Evolutionary conservation across 2,113 vertebrate genomes (phyloP).

Genomic region (Ploceus nigricollis): DNA sequence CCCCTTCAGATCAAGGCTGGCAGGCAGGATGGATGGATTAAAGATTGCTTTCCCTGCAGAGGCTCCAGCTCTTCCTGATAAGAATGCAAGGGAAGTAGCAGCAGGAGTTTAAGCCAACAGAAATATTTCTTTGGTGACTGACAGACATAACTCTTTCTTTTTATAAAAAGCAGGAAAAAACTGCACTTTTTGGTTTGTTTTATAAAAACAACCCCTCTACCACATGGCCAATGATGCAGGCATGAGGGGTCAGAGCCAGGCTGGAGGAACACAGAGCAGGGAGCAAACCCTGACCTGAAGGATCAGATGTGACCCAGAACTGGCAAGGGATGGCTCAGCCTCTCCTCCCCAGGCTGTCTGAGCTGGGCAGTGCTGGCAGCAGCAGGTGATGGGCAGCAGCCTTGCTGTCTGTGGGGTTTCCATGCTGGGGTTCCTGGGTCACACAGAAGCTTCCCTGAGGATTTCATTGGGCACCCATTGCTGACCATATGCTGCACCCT

Average conservation of each 20-base stretch:
- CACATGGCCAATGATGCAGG: not conserved
- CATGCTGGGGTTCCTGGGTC: not conserved
- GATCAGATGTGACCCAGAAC: not conserved
- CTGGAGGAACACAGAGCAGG: not conserved
- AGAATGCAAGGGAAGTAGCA: not conserved
- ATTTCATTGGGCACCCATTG: not conserved
- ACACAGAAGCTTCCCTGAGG: not conserved
- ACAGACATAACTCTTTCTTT: not conserved
- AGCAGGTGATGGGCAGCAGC: not conserved
- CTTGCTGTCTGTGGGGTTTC: not conserved
- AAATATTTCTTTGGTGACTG: not conserved
- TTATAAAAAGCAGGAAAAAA: not conserved
- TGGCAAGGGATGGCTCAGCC: not conserved
- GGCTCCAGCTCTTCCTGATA: not conserved
- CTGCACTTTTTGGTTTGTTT: not conserved
- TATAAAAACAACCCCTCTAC: not conserved
- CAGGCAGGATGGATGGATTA: not conserved
- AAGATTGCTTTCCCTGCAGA: not conserved
- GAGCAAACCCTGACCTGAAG: accelerated
- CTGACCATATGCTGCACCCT: not conserved
- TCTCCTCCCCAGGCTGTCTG: not conserved
- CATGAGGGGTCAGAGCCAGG: not conserved
- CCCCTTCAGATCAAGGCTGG: not conserved
- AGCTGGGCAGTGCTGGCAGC: not conserved
- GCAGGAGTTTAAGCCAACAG: not conserved